A percentile compares a stretch with the other conserved stretches of the same genome.
Conservation (phyloP, 2,888 invertebrate genomes). For the Pandemis cinnamomeana region DNA sequence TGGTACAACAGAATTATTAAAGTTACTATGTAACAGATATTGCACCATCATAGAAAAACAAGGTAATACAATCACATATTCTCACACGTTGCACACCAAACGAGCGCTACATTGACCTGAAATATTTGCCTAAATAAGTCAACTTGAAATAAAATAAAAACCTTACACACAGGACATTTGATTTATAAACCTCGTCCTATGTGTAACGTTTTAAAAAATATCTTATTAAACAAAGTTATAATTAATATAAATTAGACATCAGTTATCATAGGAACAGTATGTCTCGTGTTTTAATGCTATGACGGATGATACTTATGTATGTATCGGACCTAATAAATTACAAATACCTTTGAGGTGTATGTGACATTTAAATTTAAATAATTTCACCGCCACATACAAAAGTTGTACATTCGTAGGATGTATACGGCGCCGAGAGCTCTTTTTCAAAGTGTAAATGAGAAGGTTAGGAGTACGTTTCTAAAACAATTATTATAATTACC, state of each 20-base stretch:
- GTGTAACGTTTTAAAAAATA: not conserved
- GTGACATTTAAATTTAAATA: not conserved
- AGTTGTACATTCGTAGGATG: not conserved
- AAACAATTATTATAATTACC: too few relatives aligned
- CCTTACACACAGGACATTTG: not conserved
- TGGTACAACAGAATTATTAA: conserved; percentile 1
- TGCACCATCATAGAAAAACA: not conserved
- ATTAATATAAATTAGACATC: not conserved
- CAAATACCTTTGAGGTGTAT: not conserved
- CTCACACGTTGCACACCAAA: not conserved
- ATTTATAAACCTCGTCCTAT: not conserved
- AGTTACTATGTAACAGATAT: conserved; percentile 4
- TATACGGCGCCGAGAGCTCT: not conserved
- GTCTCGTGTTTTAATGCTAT: not conserved
- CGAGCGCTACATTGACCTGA: not conserved
- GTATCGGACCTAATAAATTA: not conserved
- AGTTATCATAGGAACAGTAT: conserved; percentile 1
- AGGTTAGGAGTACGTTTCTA: too few relatives aligned
- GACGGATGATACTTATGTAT: not conserved
- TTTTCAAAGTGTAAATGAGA: not conserved
- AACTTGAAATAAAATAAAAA: not conserved
- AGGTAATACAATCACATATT: not conserved
- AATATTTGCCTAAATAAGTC: not conserved
- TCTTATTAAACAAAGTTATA: not conserved
- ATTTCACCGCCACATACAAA: not conserved